phyloP scores from a whole-genome alignment of 2,113 vertebrate genomes.

The Alethe castanea region DNA sequence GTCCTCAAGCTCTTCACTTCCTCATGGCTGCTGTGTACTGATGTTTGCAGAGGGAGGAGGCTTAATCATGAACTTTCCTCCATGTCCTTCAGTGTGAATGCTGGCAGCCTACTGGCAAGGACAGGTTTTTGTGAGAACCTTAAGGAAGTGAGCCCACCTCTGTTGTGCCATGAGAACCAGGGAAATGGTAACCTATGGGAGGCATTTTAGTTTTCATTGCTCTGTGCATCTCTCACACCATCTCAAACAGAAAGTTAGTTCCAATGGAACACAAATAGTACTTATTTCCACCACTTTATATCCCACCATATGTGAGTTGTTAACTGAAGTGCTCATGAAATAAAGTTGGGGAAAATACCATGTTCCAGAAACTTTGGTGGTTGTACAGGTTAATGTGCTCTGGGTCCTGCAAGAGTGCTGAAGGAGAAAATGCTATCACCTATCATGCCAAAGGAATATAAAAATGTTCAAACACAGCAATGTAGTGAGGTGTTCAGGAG shows the following conservation, averaged over 20 bases:
- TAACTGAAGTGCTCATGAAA: background rate
- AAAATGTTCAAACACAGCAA: background rate
- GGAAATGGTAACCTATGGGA: background rate
- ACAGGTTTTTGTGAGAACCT: background rate
- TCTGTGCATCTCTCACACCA: background rate
- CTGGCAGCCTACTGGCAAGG: background rate
- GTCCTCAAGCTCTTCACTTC: background rate
- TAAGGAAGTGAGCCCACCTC: background rate
- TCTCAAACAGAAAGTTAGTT: background rate
- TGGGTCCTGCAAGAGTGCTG: background rate
- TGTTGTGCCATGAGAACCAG: background rate
- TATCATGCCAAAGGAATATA: background rate
- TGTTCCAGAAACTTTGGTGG: background rate
- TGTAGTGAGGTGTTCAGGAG: background rate
- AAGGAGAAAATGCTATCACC: background rate
- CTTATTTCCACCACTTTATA: background rate
- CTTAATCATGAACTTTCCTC: background rate
- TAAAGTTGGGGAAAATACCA: background rate
- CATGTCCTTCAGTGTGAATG: background rate
- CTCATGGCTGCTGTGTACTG: background rate
- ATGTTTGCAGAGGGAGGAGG: background rate
- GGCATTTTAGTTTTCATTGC: background rate
- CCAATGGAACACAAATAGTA: rapidly evolving
- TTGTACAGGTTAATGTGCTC: background rate
- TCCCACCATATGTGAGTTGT: rapidly evolving